Evolutionary conservation across 2,888 invertebrate species (phyloP).

Genomic region (Campoletis raptor): DNA sequence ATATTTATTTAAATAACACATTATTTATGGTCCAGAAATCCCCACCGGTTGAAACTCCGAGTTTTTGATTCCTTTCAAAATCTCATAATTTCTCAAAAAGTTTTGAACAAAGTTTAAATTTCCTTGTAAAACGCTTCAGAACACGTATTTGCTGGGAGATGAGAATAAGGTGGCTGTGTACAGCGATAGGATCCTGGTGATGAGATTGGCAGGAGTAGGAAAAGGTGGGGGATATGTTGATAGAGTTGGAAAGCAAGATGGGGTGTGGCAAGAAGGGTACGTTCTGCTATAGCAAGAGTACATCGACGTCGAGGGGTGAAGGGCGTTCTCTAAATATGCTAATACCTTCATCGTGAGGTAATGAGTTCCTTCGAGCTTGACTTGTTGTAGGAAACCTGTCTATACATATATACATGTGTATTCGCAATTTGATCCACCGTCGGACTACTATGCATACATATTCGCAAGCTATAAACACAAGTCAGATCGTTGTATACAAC

Average conservation of each 20-base stretch:
- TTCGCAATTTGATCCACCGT: constrained; percentile 60
- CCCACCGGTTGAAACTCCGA: neutral
- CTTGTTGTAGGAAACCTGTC: constrained; percentile 74
- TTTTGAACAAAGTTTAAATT: neutral
- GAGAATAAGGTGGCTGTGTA: constrained; percentile 14
- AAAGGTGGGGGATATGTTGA: constrained; percentile 59
- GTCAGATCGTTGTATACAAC: constrained; percentile 76
- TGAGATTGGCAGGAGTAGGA: constrained; percentile 54
- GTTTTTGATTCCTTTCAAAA: neutral
- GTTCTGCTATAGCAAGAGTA: constrained; percentile 69
- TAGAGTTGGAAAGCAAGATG: constrained; percentile 65
- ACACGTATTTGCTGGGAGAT: constrained; percentile 47
- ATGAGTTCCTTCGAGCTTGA: constrained; percentile 82
- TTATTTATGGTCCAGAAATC: neutral
- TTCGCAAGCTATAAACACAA: constrained; percentile 82
- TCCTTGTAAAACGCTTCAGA: constrained; percentile 47
- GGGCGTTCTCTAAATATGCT: constrained; percentile 83
- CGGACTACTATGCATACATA: constrained; percentile 83
- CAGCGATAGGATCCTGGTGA: constrained; percentile 19
- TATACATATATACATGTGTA: neutral
- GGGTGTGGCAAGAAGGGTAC: constrained; percentile 70
- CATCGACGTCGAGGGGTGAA: constrained; percentile 67
- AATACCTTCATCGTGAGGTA: constrained; percentile 81
- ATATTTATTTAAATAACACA: neutral
- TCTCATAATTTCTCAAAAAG: constrained; percentile 40